phyloP scores from a whole-genome alignment of 1,140 invertebrate species.

The Eriocheir sinensis region DNA sequence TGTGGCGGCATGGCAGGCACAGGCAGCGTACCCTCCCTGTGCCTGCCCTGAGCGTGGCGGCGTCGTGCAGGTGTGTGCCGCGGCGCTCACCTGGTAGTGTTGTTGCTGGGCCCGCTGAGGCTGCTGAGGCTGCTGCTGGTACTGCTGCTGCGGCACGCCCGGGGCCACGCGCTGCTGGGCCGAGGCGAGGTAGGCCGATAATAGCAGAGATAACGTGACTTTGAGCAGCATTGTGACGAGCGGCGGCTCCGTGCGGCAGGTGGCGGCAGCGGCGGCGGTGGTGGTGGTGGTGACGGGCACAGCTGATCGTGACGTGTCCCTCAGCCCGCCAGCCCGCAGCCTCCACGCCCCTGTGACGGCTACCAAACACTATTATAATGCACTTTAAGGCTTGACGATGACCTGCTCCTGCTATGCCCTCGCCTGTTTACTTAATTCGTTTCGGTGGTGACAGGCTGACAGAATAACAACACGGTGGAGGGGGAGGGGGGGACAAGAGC shows the following conservation, averaged over 20 bases:
- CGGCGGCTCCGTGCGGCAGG: not conserved
- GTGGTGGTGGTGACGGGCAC: not conserved
- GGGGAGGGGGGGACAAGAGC: no score
- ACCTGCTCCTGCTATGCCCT: no score
- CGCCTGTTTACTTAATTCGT: no score
- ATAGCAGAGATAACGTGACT: not conserved
- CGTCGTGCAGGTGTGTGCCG: no score
- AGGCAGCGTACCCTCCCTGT: no score
- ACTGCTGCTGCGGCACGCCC: slow-evolving; percentile 50
- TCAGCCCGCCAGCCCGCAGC: not conserved
- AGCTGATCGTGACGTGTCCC: not conserved
- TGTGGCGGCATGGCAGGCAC: no score
- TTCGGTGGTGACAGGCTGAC: no score
- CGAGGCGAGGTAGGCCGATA: not conserved
- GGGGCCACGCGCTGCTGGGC: slow-evolving; percentile 63
- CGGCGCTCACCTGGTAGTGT: slow-evolving; percentile 18
- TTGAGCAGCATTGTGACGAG: not conserved
- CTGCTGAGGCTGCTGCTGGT: slow-evolving; percentile 56
- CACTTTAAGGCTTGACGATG: no score
- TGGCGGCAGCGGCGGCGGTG: not conserved
- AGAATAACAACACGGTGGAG: no score
- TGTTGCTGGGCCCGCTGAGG: not conserved
- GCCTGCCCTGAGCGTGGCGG: no score
- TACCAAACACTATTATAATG: no score
- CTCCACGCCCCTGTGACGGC: no score